Evolutionary conservation across 2,797 vertebrate genomes (phyloP), one percentile per base, ranked within the genome.

Genomic region (Oreochromis grahami): DNA sequence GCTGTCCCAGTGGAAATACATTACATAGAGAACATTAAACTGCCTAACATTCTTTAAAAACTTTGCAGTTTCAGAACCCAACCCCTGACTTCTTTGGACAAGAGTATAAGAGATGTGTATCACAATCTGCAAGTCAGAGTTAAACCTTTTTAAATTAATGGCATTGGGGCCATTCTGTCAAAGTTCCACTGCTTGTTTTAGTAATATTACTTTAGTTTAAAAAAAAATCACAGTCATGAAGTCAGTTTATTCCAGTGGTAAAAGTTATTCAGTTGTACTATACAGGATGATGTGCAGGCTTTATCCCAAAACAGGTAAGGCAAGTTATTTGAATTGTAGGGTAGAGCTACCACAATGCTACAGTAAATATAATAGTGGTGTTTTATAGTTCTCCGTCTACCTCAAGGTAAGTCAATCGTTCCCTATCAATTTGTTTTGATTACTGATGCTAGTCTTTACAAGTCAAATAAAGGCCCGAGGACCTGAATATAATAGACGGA

Each of bases 91-190:
- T 72, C 24, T 53, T 72, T 45, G 14, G 8, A 79, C 36, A 36
- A 60, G 80, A 70, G 58, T 17, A 50, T 56, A 15, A 26, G 7
- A 70, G 63, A n/a, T 8, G 10, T n/a, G 26, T 65, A 5, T 50
- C 38, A 78, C 70, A 41, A 38, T 45, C 77, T 76, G n/a, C 4
- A 29, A 79, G 34, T 72, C 52, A 68, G 8, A 70, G 85, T 90
- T 86, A 21, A 79, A 86, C 65, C 77, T 82, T 84, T 86, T 80
- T 21, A 63, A 81, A 48, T 83, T 76, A 83, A 78, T 78, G 32
- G 17, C 29, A 29, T 43, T 50, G 34, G 2, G 10, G 24, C 26
- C 19, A 3, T 58, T 14, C 17, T 63, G 21, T 15, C 12, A n/a
- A 48, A 24, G 41, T 3, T 29, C 7, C 9, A 32, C 21, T 65